Evolutionary conservation across 2,888 invertebrate species (phyloP), one percentile per base, ranked within the genome.

Genomic region (Leptogaster cylindrica): DNA sequence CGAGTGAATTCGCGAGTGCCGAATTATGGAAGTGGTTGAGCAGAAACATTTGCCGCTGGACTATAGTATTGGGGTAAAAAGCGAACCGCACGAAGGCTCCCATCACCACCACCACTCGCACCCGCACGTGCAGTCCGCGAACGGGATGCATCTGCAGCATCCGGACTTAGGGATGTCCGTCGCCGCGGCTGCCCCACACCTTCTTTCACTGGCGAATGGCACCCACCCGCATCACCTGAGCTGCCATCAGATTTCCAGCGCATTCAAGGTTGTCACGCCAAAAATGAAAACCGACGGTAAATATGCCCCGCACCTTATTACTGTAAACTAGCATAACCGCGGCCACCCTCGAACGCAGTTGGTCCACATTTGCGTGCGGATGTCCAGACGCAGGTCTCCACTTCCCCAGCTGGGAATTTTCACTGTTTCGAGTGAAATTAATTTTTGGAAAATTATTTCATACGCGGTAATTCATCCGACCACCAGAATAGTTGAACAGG

Each of bases 201-300:
- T 67, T 18, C 55, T 61, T 6, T 65, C 65, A 25, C 41, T 52
- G 8, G 20, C 65, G n/a, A 52, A 39, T 18, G 28, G 16, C n/a
- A 27, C 41, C 5, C 61, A 61, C 10, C 48, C 48, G 3, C 14
- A 44, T 14, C 61, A 61, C 18, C 61, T 61, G 28, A 61, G 28
- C 44, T 41, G 61, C 20, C 55, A 68, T 28, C 68, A 68, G 12
- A 65, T 68, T 23, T 68, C 68, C 4, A 68, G 68, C 33, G 71
- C 71, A 16, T 71, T 71, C 64, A 66, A 68, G 27, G 71, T 71
- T 7, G 71, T 71, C n/a, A 71, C 69, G 31, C 71, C 71, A 18
- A 71, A 71, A 68, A 58, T 67, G 6, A 69, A 69, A 39, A 23
- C 69, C 71, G 71, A 69, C 68, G 71, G 71, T 71, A 69, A 71